Conservation (phyloP, 2,888 invertebrate species). For the Drosophila percnosoma region DNA sequence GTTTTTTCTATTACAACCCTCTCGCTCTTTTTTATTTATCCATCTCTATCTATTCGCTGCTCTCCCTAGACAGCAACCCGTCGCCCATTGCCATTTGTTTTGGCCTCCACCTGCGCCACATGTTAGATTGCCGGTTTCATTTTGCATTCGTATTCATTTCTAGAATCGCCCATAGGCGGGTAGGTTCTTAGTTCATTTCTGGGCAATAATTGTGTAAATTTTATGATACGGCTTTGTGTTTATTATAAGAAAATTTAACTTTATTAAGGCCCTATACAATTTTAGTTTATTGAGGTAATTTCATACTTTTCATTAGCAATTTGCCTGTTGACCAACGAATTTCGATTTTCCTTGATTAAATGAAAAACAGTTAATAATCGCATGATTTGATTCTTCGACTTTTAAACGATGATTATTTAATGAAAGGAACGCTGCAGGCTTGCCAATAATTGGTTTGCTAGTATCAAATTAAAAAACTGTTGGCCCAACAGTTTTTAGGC, state of each 20-base stretch:
- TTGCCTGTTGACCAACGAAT: not conserved
- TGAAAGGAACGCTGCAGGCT: not conserved
- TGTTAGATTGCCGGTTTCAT: constrained; percentile 58
- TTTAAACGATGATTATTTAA: not conserved
- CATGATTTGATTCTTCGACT: not conserved
- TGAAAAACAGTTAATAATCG: not conserved
- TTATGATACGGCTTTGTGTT: not conserved
- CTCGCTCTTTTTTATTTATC: not conserved
- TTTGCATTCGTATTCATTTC: constrained; percentile 23
- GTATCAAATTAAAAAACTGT: constrained; percentile 10
- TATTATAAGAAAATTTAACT: not conserved
- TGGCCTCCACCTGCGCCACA: constrained; percentile 54
- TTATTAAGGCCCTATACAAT: not conserved
- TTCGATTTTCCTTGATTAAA: not conserved
- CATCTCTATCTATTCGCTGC: constrained; percentile 13
- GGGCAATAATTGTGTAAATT: constrained; percentile 7
- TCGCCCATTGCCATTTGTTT: constrained; percentile 5
- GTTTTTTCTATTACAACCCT: not conserved
- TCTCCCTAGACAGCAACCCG: constrained; percentile 4
- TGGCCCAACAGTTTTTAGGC: constrained; percentile 28
- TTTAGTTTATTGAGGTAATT: too few relatives aligned
- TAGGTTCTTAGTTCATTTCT: not conserved
- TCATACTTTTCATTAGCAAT: not conserved
- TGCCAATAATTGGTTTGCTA: constrained; percentile 1
- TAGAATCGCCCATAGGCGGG: constrained; percentile 15